A percentile compares a stretch with the other conserved stretches of the same genome.
Conservation (phyloP, 1,140 invertebrate species). For the Drosophila lowei region DNA sequence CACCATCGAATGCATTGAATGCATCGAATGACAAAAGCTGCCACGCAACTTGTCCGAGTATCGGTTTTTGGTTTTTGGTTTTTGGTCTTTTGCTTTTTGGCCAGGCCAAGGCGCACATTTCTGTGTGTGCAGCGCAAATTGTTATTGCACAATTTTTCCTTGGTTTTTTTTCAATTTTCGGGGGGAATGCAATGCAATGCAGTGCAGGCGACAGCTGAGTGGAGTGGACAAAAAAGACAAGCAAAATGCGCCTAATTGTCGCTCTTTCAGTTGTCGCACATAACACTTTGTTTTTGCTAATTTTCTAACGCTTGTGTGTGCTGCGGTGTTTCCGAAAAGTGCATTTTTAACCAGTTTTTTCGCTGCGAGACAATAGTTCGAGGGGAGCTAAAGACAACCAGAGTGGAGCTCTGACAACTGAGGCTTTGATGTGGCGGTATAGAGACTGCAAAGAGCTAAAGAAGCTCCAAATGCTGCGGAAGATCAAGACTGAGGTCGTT, state of each 20-base stretch:
- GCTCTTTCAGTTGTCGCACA: conserved; percentile 65
- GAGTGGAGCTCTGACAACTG: no score
- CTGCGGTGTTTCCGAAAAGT: conserved; percentile 22
- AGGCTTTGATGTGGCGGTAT: no score
- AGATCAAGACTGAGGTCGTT: no score
- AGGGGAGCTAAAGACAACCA: no score
- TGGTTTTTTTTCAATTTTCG: conserved; percentile 12
- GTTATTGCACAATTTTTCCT: conserved; percentile 77
- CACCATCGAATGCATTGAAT: conserved; percentile 12
- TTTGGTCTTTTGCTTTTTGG: conserved; percentile 8
- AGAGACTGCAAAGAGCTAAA: no score
- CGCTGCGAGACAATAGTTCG: conserved; percentile 6
- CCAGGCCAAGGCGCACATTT: conserved; percentile 59
- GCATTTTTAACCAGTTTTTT: conserved; percentile 31
- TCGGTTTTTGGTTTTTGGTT: conserved; percentile 23
- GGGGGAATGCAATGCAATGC: conserved; percentile 66
- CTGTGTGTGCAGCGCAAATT: conserved; percentile 70
- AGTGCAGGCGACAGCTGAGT: conserved; percentile 25
- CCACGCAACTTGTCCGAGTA: conserved; percentile 46
- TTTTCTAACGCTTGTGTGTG: conserved; percentile 56
- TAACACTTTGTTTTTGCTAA: conserved; percentile 80
- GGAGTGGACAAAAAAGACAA: conserved; percentile 37
- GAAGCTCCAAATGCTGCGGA: no score
- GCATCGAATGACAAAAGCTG: conserved; percentile 14
- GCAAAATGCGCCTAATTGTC: conserved; percentile 79